Conservation (phyloP, 1,140 invertebrate species). For the Centruroides vittatus region DNA sequence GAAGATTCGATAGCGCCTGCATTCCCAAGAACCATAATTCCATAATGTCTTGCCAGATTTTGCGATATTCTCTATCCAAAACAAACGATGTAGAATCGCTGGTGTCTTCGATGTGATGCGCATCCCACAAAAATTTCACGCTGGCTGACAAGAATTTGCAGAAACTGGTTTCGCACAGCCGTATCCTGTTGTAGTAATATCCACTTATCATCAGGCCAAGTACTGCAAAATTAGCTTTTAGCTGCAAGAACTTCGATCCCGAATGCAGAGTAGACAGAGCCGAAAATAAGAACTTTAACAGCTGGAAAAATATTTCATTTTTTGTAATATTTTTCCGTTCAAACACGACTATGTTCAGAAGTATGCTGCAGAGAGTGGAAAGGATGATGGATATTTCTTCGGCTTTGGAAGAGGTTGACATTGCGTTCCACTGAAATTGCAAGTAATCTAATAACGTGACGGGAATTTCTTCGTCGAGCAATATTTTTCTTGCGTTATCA, state of each 20-base stretch:
- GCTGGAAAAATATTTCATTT: slow-evolving; percentile 52
- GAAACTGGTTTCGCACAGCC: slow-evolving; percentile 17
- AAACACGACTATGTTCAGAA: slow-evolving; percentile 81
- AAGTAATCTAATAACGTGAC: slow-evolving; percentile 23
- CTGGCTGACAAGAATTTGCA: slow-evolving; percentile 14
- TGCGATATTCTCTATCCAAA: slow-evolving; percentile 68
- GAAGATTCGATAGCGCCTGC: slow-evolving; percentile 70
- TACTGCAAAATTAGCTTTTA: slow-evolving; percentile 68
- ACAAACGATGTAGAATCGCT: slow-evolving; percentile 57
- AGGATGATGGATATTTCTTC: slow-evolving; percentile 28
- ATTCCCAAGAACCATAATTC: slow-evolving; percentile 87
- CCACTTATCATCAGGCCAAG: slow-evolving; percentile 67
- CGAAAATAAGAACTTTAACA: slow-evolving; percentile 73
- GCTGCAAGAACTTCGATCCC: slow-evolving; percentile 61
- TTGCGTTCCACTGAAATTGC: slow-evolving; percentile 3
- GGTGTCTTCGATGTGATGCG: slow-evolving; percentile 64
- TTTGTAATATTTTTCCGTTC: slow-evolving; percentile 66
- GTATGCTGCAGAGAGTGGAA: slow-evolving; percentile 72
- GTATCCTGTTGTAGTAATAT: slow-evolving; percentile 47
- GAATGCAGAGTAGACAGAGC: slow-evolving; percentile 70
- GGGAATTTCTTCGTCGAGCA: slow-evolving; percentile 44
- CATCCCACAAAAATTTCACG: slow-evolving; percentile 82
- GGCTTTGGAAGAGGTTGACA: not conserved
- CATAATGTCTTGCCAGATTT: slow-evolving; percentile 70
- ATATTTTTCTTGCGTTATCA: slow-evolving; percentile 63